Evolutionary conservation across 2,797 vertebrate genomes (phyloP).

Genomic region (Chiloscyllium punctatum): DNA sequence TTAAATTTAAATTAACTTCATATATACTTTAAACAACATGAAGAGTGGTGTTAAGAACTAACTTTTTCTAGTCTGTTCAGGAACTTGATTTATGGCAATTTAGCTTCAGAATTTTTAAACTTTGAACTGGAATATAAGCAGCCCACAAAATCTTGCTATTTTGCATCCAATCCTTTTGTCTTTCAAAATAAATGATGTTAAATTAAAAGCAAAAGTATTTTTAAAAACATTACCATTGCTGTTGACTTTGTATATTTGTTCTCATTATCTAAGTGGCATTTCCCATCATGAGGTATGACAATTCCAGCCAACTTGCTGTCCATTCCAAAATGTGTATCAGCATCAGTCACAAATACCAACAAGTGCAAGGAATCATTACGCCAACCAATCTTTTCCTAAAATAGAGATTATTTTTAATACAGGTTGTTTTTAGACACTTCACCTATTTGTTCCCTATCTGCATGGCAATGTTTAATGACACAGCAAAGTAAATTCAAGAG

Average conservation of each 20-base stretch:
- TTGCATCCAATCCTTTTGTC: not conserved
- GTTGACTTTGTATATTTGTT: slow-evolving; percentile 91
- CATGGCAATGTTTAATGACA: not conserved
- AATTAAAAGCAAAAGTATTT: not conserved
- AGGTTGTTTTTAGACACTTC: not conserved
- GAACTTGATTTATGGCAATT: not conserved
- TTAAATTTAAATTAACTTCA: not conserved
- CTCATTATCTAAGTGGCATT: slow-evolving; percentile 86
- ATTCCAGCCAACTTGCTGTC: slow-evolving; percentile 96
- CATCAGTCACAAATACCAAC: slow-evolving; percentile 91
- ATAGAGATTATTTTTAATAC: slow-evolving; percentile 43
- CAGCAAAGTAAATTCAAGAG: not conserved
- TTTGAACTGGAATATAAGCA: not conserved
- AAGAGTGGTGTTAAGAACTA: not conserved
- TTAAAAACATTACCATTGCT: slow-evolving; percentile 63
- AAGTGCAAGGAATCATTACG: slow-evolving; percentile 90
- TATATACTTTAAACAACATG: not conserved
- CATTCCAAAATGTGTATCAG: slow-evolving; percentile 95
- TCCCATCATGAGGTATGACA: slow-evolving; percentile 87
- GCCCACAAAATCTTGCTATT: not conserved
- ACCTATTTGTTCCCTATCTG: not conserved
- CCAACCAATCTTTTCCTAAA: slow-evolving; percentile 93
- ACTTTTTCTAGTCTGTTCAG: not conserved
- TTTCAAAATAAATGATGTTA: not conserved
- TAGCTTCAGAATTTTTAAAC: not conserved